Evolutionary conservation across 2,113 vertebrate species (phyloP), one percentile per base, ranked within the genome.

Genomic region (Syrrhaptes paradoxus): DNA sequence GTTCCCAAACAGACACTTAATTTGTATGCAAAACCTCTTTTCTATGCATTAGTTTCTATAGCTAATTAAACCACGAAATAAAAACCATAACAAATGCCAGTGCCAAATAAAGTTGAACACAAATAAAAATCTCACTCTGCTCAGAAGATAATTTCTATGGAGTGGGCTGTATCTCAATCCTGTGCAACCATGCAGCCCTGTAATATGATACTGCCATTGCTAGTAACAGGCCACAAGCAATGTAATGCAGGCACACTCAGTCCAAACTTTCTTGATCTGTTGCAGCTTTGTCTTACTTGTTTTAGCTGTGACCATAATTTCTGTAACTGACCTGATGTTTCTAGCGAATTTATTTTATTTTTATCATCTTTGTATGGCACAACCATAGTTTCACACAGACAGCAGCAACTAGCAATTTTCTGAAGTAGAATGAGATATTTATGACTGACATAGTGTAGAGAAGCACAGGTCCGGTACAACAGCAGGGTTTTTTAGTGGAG

Each of bases 171-270:
- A 54, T 32, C 24, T 62, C 55, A 87, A 28, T 28, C 51, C 65
- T 11, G 10, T 54, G n/a, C 5, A 45, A 38, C 8, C 20, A 14
- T 17, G 11, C 16, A 78, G 24, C 3, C 32, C 28, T 80, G 14
- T 24, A 63, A 79, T 4, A 70, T 0, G 0, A 24, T n/a, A n/a
- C 16, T 84, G 45, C 3, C 41, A 34, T 41, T 62, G 11, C 4
- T 31, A 73, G 4, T 14, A 65, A 55, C 0, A 20, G 41, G 15
- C 10, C 36, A 45, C 28, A 81, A 46, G 20, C 9, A 80, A 43
- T 73, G 15, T n/a, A n/a, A n/a, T n/a, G n/a, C 10, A 65, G 9
- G 9, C 1, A 3, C 29, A 13, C 6, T 80, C 38, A 76, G 10
- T 26, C 62, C 34, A 88, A 59, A 32, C 9, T 26, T 83, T 65